A percentile compares a stretch with the other conserved stretches of the same genome.
phyloP scores from a whole-genome alignment of 2,797 vertebrate genomes.

The Platalea minor region DNA sequence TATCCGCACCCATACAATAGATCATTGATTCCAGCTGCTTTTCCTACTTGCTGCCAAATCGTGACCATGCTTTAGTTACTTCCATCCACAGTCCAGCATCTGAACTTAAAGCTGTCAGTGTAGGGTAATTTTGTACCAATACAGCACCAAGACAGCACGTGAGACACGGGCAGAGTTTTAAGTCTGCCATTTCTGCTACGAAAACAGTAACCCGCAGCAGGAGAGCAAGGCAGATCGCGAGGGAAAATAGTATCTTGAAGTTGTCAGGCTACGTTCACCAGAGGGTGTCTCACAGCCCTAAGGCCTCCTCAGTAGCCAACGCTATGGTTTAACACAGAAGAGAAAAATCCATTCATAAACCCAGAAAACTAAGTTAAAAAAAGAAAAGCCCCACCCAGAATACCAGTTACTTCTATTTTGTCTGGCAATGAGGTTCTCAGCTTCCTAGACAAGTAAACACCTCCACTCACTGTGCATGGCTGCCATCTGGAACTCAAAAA shows the following conservation, averaged over 20 bases:
- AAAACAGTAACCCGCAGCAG: background rate
- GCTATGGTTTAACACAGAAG: background rate
- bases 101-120: background rate
- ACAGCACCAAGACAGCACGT: fast-evolving
- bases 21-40: background rate
- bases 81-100: background rate
- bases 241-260: background rate
- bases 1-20: fast-evolving
- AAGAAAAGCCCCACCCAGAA: slow-evolving; percentile 26
- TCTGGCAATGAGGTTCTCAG: slow-evolving; percentile 52
- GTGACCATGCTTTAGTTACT: fast-evolving
- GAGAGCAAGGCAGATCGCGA: background rate
- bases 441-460: slow-evolving; percentile 60
- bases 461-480: slow-evolving; percentile 30
- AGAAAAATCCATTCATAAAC: slow-evolving; percentile 62
- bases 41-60: background rate
- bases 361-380: slow-evolving; percentile 40
- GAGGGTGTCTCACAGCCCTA: background rate
- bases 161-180: background rate
- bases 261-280: background rate
- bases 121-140: background rate
- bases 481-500: slow-evolving; percentile 55
- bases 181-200: background rate
- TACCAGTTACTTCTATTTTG: slow-evolving; percentile 49
- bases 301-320: background rate